Conservation (phyloP, 2,797 vertebrate genomes). For the Miichthys miiuy region DNA sequence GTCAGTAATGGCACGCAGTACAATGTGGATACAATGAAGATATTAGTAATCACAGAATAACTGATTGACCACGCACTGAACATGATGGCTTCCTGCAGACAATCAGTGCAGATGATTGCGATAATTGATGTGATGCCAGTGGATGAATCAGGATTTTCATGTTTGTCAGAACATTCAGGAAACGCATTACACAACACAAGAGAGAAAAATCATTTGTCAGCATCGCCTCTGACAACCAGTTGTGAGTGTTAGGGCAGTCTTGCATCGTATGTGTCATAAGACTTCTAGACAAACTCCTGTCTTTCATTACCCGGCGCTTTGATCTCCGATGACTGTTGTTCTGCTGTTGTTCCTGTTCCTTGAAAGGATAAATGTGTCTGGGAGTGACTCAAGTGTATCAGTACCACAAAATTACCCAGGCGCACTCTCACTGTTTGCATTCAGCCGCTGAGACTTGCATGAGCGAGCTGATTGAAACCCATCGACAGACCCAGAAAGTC, state of each 20-base stretch:
- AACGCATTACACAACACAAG: background rate
- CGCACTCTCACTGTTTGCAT: conserved; percentile 59
- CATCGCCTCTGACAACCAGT: conserved; percentile 16
- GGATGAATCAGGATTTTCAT: background rate
- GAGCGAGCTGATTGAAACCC: conserved; percentile 40
- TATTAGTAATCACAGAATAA: background rate
- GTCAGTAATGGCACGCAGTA: background rate
- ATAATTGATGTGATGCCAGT: conserved; percentile 1
- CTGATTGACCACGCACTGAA: background rate
- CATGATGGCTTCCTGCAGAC: background rate
- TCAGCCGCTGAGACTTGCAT: conserved; percentile 20
- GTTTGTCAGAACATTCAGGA: conserved; percentile 11
- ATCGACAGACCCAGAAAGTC: conserved; percentile 18
- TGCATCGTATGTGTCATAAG: conserved; percentile 38
- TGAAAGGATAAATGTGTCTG: conserved; percentile 49
- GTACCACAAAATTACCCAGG: conserved; percentile 44
- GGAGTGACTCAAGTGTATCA: conserved; percentile 57
- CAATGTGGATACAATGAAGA: background rate
- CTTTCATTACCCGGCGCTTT: conserved; percentile 52
- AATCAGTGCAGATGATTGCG: background rate
- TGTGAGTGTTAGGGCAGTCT: background rate
- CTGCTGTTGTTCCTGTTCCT: conserved; percentile 46
- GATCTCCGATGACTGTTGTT: conserved; percentile 48
- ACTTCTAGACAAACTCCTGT: conserved; percentile 23
- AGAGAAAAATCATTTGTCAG: conserved; percentile 31